A percentile compares a stretch with the other conserved stretches of the same genome.
Conservation (phyloP, 2,888 invertebrate species). For the Aproaerema taeniolella region DNA sequence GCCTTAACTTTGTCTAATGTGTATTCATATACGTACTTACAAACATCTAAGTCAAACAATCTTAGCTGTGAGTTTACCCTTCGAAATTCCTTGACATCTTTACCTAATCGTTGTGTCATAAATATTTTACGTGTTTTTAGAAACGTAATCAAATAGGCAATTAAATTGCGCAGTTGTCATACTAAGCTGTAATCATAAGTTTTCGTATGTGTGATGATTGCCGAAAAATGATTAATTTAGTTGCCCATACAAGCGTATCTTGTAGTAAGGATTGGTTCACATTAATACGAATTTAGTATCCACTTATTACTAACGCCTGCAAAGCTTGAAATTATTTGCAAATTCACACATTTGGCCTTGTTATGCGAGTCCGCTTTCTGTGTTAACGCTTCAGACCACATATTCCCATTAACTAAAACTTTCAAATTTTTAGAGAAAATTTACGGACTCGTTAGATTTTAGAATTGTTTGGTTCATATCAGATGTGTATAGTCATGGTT, state of each 20-base stretch:
- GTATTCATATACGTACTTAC: too few species aligned
- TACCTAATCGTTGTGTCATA: too few species aligned
- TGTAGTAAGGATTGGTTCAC: too few species aligned
- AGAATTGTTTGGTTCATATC: not conserved
- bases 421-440: slow-evolving; percentile 1
- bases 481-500: too few species aligned
- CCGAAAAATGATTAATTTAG: not conserved
- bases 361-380: slow-evolving; percentile 15
- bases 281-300: not conserved
- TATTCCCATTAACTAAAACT: slow-evolving; percentile 51
- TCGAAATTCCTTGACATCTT: too few species aligned
- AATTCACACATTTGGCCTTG: slow-evolving; percentile 5
- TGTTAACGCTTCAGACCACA: slow-evolving; percentile 45
- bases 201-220: not conserved
- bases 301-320: not conserved
- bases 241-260: too few species aligned
- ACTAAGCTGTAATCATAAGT: not conserved
- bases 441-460: slow-evolving; percentile 13
- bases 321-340: slow-evolving; percentile 2
- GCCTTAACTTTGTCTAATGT: too few species aligned
- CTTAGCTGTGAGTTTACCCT: too few species aligned
- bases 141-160: too few species aligned
- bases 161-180: too few species aligned
- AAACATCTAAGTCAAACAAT: too few species aligned
- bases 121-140: too few species aligned